These are phyloP conservation scores for Apodemus speciosus DNA, from an alignment of 2,113 vertebrate genomes.

Conservation along the genomic window DNA sequence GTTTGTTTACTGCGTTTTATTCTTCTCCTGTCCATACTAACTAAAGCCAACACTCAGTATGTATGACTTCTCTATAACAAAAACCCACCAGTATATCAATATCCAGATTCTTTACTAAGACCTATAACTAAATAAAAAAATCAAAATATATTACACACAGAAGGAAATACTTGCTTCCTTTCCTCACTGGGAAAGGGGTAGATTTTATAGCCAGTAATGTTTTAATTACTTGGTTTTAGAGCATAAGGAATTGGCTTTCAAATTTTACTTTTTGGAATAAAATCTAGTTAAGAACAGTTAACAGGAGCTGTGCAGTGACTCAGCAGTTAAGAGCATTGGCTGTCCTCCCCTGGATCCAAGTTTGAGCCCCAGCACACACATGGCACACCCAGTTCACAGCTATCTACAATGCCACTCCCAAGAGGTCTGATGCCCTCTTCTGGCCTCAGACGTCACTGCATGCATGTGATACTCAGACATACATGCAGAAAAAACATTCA, in stretches of 20 bases:
- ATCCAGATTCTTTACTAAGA: neutral
- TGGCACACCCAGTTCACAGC: neutral
- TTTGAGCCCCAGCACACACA: neutral
- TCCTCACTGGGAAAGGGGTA: neutral
- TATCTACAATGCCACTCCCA: neutral
- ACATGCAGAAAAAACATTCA: neutral
- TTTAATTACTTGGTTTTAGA: neutral
- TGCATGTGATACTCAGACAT: neutral
- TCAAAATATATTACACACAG: neutral
- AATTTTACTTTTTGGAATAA: neutral
- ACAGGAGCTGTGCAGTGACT: neutral
- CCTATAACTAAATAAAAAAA: neutral
- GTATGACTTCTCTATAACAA: neutral
- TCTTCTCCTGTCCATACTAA: neutral
- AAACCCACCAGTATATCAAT: neutral
- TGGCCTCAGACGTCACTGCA: neutral
- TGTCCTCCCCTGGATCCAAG: neutral
- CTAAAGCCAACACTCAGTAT: neutral
- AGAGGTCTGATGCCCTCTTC: neutral
- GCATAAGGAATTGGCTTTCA: neutral
- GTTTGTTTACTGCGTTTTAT: neutral
- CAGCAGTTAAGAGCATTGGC: neutral
- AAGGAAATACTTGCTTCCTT: neutral
- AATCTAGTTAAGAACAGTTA: neutral
- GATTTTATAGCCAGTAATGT: constrained; percentile 27